phyloP scores from a whole-genome alignment of 2,797 vertebrate species.

The Semotilus atromaculatus region DNA sequence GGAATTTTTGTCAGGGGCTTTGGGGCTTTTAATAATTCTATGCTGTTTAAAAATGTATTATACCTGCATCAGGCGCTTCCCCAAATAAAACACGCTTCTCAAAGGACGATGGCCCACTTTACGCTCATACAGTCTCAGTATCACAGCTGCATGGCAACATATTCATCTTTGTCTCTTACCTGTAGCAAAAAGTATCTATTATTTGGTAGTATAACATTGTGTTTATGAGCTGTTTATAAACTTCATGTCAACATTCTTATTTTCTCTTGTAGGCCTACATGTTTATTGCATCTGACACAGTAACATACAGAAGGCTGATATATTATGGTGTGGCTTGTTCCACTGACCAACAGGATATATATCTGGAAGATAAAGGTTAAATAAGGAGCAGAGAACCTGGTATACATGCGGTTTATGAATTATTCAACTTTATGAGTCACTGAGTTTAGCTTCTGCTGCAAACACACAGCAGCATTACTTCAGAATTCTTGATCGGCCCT shows the following conservation, averaged over 20 bases:
- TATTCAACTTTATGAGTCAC: conserved; percentile 85
- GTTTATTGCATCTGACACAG: conserved; percentile 1
- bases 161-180: conserved; percentile 5
- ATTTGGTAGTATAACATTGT: neutral
- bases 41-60: conserved; percentile 53
- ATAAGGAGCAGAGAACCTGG: conserved; percentile 71
- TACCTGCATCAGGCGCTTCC: conserved; percentile 40
- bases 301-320: neutral
- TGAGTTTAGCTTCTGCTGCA: conserved; percentile 63
- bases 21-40: conserved; percentile 38
- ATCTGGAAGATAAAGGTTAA: conserved; percentile 40
- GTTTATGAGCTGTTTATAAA: neutral
- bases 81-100: conserved; percentile 37
- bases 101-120: conserved; percentile 32
- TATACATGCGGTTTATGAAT: conserved; percentile 79
- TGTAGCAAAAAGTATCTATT: neutral
- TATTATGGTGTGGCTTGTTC: neutral
- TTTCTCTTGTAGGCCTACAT: neutral
- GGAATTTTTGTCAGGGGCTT: conserved; percentile 13
- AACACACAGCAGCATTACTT: conserved; percentile 37
- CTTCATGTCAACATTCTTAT: neutral
- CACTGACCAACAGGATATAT: conserved; percentile 31
- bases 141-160: neutral
- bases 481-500: conserved; percentile 14
- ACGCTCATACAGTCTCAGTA: conserved; percentile 8